Base-by-base conservation (phyloP, 2,888 invertebrate genomes). In the Lasioglossum zephyrum region DNA sequence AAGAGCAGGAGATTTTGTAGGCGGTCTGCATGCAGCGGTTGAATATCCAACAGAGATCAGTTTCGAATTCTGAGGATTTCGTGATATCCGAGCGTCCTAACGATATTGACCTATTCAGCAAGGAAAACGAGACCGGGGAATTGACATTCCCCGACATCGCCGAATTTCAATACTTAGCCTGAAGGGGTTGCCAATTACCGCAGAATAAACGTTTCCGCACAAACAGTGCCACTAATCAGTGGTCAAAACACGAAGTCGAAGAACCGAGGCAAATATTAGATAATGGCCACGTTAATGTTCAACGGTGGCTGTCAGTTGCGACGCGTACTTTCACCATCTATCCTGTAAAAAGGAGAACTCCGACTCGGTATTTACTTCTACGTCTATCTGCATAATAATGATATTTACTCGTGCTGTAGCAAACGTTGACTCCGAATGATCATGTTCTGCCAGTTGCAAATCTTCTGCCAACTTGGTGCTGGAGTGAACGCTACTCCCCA, bases 151-250 rank as follows among this genome's bases (percentile, higher is more conserved):
- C 69, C 31, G 60, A 82, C 76, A 78, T 73, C 44, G 73, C 60
- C 69, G 63, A 47, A 53, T n/a, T 72, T 22, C 66, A 78, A 76
- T 79, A 66, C 79, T 60, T 60, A 39, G 76, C 77, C 85, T 53
- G 31, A 72, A 75, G 80, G 60, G 41, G 18, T 74, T 74, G 73
- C 79, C 84, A 87, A 87, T 87, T 87, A 87, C 87, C 77, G 73
- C 63, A 79, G 81, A 84, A 82, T 81, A 87, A 87, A 87, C 84
- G 87, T 82, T 75, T 66, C 82, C 74, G 70, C 60, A 82, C 86
- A 87, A 87, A 87, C 86, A 86, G 86, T 87, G 82, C 84, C 84
- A 60, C 79, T 81, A 87, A 87, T 83, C 87, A 87, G 66, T 74
- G 77, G 69, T 69, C 75, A 84, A 80, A 84, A 82, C 84, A 77